These are phyloP conservation scores for Epirrhoe tristata DNA, from an alignment of 2,888 invertebrate genomes.

Conservation along the genomic window DNA sequence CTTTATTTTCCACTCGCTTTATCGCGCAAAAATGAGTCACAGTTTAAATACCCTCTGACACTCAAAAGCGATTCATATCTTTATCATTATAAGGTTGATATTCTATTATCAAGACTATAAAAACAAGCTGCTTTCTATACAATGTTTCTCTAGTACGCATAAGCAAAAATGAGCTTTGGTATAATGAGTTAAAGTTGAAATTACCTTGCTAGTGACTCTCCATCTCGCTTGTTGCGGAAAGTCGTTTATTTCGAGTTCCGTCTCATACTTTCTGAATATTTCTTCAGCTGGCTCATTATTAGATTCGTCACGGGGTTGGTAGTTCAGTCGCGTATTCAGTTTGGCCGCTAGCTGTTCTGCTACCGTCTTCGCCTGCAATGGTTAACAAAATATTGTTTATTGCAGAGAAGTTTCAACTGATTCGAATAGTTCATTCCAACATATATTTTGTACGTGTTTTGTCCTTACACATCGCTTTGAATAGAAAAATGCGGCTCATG, in stretches of 20 bases:
- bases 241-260: constrained; percentile 99
- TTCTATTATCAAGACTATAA: constrained; percentile 4
- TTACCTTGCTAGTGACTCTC: constrained; percentile 97
- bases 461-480: no score
- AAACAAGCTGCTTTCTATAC: neutral
- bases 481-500: no score
- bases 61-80: constrained; percentile 6
- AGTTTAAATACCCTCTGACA: neutral
- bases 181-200: neutral
- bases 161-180: neutral
- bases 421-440: no score
- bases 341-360: constrained; percentile 99
- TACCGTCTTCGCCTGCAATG: constrained; percentile 92
- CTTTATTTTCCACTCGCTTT: constrained; percentile 10
- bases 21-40: constrained; percentile 6
- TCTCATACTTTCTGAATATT: constrained; percentile 97
- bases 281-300: constrained; percentile 86
- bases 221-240: constrained; percentile 99
- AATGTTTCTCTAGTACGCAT: no score
- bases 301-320: constrained; percentile 95
- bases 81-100: neutral
- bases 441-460: no score
- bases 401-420: no score
- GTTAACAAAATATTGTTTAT: neutral
- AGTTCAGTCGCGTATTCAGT: constrained; percentile 98